These are phyloP conservation scores for Marasmarcha lunaedactyla DNA, from an alignment of 2,888 invertebrate species.

Conservation along the genomic window DNA sequence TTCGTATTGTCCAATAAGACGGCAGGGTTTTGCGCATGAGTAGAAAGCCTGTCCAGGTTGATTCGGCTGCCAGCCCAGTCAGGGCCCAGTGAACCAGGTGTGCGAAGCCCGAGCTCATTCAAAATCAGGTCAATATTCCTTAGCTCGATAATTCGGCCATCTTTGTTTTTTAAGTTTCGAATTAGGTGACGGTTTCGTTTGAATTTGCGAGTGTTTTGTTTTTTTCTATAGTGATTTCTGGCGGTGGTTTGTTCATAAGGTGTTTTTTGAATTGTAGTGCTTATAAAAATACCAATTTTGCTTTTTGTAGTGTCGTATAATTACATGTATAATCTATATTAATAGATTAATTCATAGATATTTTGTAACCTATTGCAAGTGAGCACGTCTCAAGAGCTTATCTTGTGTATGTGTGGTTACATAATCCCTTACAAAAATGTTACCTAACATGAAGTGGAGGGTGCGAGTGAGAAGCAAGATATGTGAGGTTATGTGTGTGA, in stretches of 20 bases:
- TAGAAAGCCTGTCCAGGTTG: constrained; percentile 34
- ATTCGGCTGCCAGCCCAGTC: constrained; percentile 41
- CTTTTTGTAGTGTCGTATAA: no score
- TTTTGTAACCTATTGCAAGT: no score
- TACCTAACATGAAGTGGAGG: constrained; percentile 4
- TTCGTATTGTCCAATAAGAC: constrained; percentile 40
- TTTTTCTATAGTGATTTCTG: constrained; percentile 4
- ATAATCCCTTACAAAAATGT: constrained; percentile 17
- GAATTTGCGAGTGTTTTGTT: background rate
- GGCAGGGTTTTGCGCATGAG: constrained; percentile 41
- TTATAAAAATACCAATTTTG: background rate
- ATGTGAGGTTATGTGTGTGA: constrained; percentile 17
- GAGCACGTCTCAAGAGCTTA: no score
- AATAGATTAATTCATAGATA: no score
- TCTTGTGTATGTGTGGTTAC: constrained; percentile 21
- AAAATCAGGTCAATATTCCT: constrained; percentile 48
- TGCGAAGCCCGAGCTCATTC: constrained; percentile 48
- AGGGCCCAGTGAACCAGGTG: constrained; percentile 61
- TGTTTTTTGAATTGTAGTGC: background rate
- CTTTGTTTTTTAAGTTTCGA: constrained; percentile 23
- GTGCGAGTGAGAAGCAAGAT: constrained; percentile 22
- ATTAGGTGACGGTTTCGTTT: constrained; percentile 10
- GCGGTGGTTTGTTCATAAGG: background rate
- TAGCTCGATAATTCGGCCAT: constrained; percentile 24
- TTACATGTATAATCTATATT: no score